Evolutionary conservation across 2,797 vertebrate species (phyloP).

Genomic region (Sebastes itinus): DNA sequence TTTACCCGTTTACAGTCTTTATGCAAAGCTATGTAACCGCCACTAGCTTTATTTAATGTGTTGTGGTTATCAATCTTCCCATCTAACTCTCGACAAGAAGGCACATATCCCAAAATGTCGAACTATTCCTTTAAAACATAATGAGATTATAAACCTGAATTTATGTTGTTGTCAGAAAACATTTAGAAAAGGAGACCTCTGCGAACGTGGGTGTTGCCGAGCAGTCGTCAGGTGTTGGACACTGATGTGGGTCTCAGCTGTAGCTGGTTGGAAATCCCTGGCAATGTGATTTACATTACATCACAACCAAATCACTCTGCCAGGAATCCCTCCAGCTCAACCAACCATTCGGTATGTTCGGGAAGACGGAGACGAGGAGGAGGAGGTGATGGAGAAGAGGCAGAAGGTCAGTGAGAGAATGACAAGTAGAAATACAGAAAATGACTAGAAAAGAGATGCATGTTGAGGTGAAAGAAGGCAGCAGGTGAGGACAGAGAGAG

Average conservation of each 20-base stretch:
- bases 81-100: neutral
- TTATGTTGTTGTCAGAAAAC: neutral
- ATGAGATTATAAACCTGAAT: neutral
- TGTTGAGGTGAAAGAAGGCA: conserved; percentile 32
- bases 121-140: neutral
- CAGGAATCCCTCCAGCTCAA: conserved; percentile 89
- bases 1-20: neutral
- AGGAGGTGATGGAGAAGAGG: neutral
- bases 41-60: neutral
- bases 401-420: neutral
- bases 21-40: neutral
- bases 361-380: neutral
- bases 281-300: conserved; percentile 90
- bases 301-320: conserved; percentile 90
- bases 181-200: neutral
- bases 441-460: neutral
- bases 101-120: neutral
- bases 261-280: conserved; percentile 91
- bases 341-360: conserved; percentile 55
- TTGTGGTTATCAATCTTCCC: neutral
- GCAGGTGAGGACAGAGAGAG: conserved; percentile 28
- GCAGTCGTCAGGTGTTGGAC: neutral
- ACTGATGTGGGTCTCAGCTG: conserved; percentile 69
- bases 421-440: neutral
- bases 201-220: neutral